These are phyloP conservation scores for Ariopsis seemanni DNA, from an alignment of 2,113 vertebrate species.

Conservation along the genomic window DNA sequence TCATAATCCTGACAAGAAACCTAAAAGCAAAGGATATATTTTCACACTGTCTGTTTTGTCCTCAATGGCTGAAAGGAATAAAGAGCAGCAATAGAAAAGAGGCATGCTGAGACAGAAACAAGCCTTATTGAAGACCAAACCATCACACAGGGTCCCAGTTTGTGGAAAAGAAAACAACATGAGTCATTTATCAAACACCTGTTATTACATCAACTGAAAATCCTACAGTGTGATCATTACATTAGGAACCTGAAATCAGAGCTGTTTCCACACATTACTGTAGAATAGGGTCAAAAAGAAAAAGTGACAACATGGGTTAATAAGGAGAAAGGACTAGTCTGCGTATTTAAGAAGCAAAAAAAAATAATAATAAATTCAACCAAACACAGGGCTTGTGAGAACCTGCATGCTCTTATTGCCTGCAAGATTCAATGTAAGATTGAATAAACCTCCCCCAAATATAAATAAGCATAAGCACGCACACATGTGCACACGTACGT, in stretches of 20 bases:
- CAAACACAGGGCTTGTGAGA: background rate
- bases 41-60: background rate
- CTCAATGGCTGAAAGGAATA: background rate
- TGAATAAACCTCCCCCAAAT: background rate
- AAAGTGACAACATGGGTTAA: background rate
- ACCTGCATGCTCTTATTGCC: background rate
- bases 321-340: background rate
- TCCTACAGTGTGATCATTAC: background rate
- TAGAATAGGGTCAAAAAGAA: background rate
- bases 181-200: slow-evolving; percentile 42
- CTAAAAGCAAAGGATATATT: background rate
- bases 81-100: slow-evolving; percentile 27
- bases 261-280: background rate
- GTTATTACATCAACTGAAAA: slow-evolving; percentile 26
- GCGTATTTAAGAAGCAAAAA: background rate
- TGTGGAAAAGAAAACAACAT: slow-evolving; percentile 37
- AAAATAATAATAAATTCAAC: background rate
- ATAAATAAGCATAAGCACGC: background rate
- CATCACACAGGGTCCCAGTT: slow-evolving; percentile 28
- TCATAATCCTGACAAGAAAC: background rate
- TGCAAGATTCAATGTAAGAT: background rate
- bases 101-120: slow-evolving; percentile 68
- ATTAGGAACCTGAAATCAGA: background rate
- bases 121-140: slow-evolving; percentile 39
- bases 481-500: background rate